These are phyloP conservation scores for Pseudochirops corinnae DNA, from an alignment of 2,797 vertebrate species.

Conservation along the genomic window DNA sequence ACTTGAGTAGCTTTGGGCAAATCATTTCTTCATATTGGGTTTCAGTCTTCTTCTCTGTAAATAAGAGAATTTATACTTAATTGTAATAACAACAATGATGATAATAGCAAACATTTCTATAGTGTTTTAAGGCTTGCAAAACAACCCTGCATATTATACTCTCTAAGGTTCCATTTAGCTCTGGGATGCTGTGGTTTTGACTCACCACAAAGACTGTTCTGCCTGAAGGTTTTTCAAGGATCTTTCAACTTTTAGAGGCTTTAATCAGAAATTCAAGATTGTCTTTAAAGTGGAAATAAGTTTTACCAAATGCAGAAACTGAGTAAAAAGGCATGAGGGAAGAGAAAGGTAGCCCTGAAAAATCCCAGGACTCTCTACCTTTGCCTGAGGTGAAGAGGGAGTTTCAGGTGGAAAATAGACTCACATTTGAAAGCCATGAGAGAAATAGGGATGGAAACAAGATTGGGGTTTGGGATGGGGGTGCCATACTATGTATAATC, in stretches of 20 bases:
- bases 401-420: not conserved
- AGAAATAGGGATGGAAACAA: not conserved
- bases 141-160: not conserved
- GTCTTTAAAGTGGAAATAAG: not conserved
- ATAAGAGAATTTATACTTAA: not conserved
- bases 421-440: not conserved
- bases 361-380: not conserved
- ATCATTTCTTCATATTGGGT: not conserved
- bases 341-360: constrained; percentile 46
- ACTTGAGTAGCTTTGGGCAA: not conserved
- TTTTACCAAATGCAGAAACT: constrained; percentile 8
- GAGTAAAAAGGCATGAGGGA: not conserved
- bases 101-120: not conserved
- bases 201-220: not conserved
- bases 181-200: not conserved
- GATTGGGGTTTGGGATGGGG: not conserved
- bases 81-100: not conserved
- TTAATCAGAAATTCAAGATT: constrained; percentile 57
- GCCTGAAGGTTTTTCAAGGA: constrained; percentile 47
- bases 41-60: not conserved
- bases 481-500: not conserved
- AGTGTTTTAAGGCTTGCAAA: not conserved
- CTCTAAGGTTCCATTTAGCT: not conserved
- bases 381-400: not conserved
- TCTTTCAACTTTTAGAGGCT: constrained; percentile 24